phyloP scores from a whole-genome alignment of 2,888 invertebrate genomes.

The Gymnocheta viridis region DNA sequence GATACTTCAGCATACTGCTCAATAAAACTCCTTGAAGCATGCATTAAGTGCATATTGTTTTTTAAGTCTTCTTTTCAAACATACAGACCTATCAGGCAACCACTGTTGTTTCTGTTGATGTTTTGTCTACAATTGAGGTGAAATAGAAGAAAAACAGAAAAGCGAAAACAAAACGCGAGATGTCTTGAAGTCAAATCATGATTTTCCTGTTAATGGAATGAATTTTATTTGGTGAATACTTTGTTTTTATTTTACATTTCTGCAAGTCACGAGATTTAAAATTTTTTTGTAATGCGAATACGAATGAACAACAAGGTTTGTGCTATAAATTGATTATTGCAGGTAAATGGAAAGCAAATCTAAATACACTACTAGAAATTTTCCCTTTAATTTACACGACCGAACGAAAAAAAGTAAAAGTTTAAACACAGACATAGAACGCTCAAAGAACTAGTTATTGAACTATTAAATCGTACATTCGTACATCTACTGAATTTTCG shows the following conservation, averaged over 20 bases:
- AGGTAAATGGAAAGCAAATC: background rate
- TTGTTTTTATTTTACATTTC: background rate
- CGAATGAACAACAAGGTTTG: background rate
- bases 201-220: slow-evolving; percentile 32
- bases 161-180: slow-evolving; percentile 29
- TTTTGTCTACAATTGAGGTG: slow-evolving; percentile 42
- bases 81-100: background rate
- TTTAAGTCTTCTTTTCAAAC: background rate
- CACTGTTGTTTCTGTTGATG: background rate
- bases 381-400: background rate
- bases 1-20: slow-evolving; percentile 61
- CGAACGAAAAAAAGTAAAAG: background rate
- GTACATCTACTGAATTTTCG: too few species aligned
- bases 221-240: background rate
- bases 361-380: background rate
- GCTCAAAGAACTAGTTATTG: too few species aligned
- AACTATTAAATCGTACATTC: too few species aligned
- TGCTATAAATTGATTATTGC: background rate
- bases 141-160: slow-evolving; percentile 1
- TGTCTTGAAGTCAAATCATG: slow-evolving; percentile 64
- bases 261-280: background rate
- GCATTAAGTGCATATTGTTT: slow-evolving; percentile 66
- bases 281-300: background rate
- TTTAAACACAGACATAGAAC: background rate
- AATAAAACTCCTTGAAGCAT: slow-evolving; percentile 68